A percentile compares a stretch with the other conserved stretches of the same genome.
These are phyloP conservation scores for Sebastes dallii DNA, from an alignment of 2,797 vertebrate species.

Conservation along the genomic window DNA sequence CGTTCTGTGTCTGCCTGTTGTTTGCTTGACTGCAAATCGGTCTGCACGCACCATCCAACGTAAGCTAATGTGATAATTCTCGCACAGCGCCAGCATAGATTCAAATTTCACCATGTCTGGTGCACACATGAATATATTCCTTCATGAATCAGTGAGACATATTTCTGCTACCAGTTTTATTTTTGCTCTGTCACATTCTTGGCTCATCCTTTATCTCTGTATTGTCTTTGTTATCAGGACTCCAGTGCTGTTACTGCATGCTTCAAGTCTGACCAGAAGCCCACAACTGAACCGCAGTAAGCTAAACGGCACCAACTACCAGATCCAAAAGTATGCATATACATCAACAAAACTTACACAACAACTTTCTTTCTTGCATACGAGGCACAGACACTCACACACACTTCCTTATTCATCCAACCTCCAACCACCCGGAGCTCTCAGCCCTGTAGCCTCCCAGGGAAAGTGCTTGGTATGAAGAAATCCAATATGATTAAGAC, in stretches of 20 bases:
- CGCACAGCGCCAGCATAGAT: conserved; percentile 5
- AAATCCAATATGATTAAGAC: conserved; percentile 76
- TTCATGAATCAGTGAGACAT: conserved; percentile 29
- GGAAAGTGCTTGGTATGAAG: conserved; percentile 69
- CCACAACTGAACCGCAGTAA: conserved; percentile 4
- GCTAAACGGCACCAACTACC: not conserved
- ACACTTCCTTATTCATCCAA: conserved; percentile 24
- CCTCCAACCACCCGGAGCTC: conserved; percentile 42
- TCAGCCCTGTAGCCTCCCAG: conserved; percentile 29
- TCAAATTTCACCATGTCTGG: conserved; percentile 38
- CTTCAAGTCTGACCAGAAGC: not conserved
- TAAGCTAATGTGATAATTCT: conserved; percentile 31
- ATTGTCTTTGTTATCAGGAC: conserved; percentile 9
- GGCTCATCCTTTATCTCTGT: conserved; percentile 24
- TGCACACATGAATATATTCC: conserved; percentile 42
- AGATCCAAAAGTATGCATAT: not conserved
- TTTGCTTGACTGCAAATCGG: not conserved
- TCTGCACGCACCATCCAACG: not conserved
- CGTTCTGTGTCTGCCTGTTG: not conserved
- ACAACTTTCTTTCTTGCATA: not conserved
- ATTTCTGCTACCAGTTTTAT: conserved; percentile 22
- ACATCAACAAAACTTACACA: not conserved
- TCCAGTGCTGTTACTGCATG: not conserved
- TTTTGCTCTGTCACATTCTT: conserved; percentile 52
- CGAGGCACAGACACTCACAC: not conserved